Evolutionary conservation across 2,113 vertebrate genomes (phyloP).

Genomic region (Steatornis caripensis): DNA sequence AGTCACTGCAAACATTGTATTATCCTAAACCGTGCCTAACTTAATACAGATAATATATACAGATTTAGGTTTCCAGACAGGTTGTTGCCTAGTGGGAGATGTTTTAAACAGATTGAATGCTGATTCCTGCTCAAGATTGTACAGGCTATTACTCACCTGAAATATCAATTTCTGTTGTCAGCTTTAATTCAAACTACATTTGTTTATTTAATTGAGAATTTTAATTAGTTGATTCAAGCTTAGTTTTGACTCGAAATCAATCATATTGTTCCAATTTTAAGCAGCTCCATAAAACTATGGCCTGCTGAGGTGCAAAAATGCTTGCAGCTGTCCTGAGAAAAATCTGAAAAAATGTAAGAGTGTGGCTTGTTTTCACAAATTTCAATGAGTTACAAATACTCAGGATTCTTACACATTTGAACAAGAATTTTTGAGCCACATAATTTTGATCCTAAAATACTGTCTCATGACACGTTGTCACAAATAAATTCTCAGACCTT

Average conservation of each 20-base stretch:
- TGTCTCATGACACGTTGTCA: neutral
- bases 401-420: constrained; percentile 9
- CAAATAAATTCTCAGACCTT: neutral
- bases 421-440: neutral
- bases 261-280: neutral
- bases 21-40: neutral
- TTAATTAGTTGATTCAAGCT: neutral
- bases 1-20: neutral
- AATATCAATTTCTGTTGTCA: neutral
- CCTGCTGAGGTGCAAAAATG: neutral
- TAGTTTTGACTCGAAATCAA: neutral
- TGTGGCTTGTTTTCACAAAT: constrained; percentile 20
- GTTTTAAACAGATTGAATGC: neutral
- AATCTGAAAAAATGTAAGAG: neutral
- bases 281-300: neutral
- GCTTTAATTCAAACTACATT: neutral
- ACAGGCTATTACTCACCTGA: neutral
- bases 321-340: neutral
- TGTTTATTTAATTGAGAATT: neutral
- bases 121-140: neutral
- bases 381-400: neutral
- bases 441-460: constrained; percentile 39
- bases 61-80: neutral
- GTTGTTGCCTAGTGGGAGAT: neutral
- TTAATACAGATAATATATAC: neutral